Evolutionary conservation across 2,888 invertebrate species (phyloP).

Genomic region (Ophraella communa): DNA sequence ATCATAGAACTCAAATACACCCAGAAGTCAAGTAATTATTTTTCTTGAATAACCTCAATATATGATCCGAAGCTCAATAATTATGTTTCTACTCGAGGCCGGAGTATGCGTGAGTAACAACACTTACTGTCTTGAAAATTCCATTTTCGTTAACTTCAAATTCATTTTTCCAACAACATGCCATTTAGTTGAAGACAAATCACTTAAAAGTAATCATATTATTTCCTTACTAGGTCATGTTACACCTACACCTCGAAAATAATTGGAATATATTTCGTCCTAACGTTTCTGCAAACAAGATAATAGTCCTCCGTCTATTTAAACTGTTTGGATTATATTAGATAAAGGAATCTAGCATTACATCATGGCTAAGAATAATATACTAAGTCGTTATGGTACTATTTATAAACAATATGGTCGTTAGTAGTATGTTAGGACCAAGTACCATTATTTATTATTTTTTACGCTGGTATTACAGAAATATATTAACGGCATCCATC

Average conservation of each 20-base stretch:
- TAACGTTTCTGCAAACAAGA: slow-evolving; percentile 17
- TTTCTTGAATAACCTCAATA: no score
- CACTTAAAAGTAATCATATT: slow-evolving; percentile 15
- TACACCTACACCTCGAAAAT: slow-evolving; percentile 19
- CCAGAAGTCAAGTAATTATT: no score
- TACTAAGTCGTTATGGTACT: neutral
- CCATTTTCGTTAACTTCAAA: neutral
- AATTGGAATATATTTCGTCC: neutral
- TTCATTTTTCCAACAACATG: neutral
- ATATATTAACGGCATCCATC: neutral
- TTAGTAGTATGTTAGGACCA: neutral
- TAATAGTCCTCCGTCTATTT: neutral
- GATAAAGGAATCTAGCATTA: neutral
- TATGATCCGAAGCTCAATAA: no score
- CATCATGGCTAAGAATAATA: neutral
- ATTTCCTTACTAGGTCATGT: slow-evolving; percentile 20
- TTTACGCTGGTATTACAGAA: neutral
- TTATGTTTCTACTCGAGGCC: no score
- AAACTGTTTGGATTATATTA: slow-evolving; percentile 1
- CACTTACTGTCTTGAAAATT: neutral
- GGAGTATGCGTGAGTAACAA: no score
- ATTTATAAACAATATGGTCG: neutral
- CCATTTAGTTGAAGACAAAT: neutral
- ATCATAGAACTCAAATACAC: no score
- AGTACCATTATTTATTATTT: neutral